Evolutionary conservation across 2,113 vertebrate genomes (phyloP), one percentile per base, ranked within the genome.

Genomic region (Sorex fumeus): DNA sequence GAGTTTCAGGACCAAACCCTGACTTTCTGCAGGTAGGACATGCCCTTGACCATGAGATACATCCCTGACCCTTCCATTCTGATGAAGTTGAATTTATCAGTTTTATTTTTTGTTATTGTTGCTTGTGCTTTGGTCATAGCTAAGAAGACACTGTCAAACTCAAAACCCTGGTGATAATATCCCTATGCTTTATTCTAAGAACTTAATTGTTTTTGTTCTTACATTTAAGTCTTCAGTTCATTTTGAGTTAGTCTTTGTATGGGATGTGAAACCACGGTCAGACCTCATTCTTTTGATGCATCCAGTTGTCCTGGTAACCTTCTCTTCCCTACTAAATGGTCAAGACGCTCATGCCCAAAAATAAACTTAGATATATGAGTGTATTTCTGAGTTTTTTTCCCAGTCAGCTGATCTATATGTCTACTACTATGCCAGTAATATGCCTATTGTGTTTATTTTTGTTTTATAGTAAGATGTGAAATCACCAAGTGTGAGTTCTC

Each of bases 401-500:
- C 53, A 43, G 82, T 69, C 57, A 60, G 34, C 72, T 27, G 18
- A 89, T 86, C 36, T 78, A 6, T 34, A 40, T n/a, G 57, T 18
- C 76, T 82, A 25, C 66, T 10, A 45, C 50, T 40, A 87, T 18
- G 13, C 47, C 67, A 83, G 10, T 25, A 53, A n/a, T 86, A 70
- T 30, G 18, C 47, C 13, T 66, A 53, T 80, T 62, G 76, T 10
- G 8, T 50, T 81, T 50, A 84, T 45, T 90, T 92, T 81, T 79
- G 82, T 62, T 87, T 71, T 81, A n/a, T 30, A 80, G 18, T 40
- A 71, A 77, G 43, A 72, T 96, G 84, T 72, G 64, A 94, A 94
- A 84, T 84, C 28, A 79, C 66, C n/a, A 67, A 67, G 28, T 27
- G 1, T 82, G 34, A 91, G 36, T 69, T 34, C 40, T 89, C 43